Evolutionary conservation across 2,888 invertebrate species (phyloP).

Genomic region (Abscondita cerata): DNA sequence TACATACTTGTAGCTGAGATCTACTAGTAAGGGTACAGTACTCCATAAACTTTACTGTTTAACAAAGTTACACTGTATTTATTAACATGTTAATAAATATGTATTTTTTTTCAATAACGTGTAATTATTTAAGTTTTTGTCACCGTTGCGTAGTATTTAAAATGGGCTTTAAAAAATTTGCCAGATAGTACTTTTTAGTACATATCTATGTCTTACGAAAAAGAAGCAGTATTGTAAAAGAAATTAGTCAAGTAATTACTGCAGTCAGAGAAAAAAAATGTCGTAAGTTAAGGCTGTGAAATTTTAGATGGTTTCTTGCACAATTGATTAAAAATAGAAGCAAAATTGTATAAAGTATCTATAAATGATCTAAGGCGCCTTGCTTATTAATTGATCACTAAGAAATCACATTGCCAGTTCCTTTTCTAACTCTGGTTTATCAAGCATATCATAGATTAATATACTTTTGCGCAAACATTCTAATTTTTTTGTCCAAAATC

Average conservation of each 20-base stretch:
- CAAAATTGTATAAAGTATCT: neutral
- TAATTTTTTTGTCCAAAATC: neutral
- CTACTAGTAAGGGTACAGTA: too few species aligned
- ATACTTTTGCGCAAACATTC: neutral
- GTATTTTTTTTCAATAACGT: too few species aligned
- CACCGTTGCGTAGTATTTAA: too few species aligned
- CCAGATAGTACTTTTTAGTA: too few species aligned
- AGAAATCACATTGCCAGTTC: neutral
- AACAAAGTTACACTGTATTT: too few species aligned
- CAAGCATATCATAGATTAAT: slow-evolving; percentile 7
- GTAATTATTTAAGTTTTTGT: too few species aligned
- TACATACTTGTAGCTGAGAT: too few species aligned
- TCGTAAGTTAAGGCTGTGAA: neutral
- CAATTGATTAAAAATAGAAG: neutral
- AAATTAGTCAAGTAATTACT: neutral
- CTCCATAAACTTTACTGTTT: too few species aligned
- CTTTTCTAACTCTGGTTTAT: neutral
- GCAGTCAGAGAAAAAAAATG: neutral
- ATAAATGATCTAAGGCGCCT: neutral
- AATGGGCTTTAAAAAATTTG: too few species aligned
- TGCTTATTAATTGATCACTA: neutral
- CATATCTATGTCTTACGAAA: too few species aligned
- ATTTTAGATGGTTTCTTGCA: neutral
- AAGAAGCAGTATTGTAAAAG: too few species aligned
- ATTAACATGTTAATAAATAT: too few species aligned